phyloP scores from a whole-genome alignment of 1,140 invertebrate genomes.

The Brachionus asplanchnoidis region DNA sequence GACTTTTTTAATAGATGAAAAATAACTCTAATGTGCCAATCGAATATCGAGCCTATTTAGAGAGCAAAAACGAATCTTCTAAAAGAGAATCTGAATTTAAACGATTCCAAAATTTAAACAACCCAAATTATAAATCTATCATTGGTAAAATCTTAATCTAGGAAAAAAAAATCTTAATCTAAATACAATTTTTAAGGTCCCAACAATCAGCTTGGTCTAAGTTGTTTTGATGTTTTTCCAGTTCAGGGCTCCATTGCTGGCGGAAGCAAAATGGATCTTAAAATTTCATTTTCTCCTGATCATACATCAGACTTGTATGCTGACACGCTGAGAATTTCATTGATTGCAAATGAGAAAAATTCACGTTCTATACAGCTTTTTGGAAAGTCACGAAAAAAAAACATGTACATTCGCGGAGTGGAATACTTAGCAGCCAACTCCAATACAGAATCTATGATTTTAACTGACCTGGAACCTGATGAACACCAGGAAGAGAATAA shows the following conservation, averaged over 20 bases:
- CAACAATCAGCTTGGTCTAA: slow-evolving; percentile 54
- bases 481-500: not conserved
- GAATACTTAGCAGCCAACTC: slow-evolving; percentile 21
- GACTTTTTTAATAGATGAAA: not conserved
- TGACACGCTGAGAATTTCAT: slow-evolving; percentile 51
- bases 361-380: slow-evolving; percentile 44
- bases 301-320: slow-evolving; percentile 54
- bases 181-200: slow-evolving; percentile 45
- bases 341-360: slow-evolving; percentile 42
- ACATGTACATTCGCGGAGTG: slow-evolving; percentile 39
- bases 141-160: not conserved
- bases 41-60: slow-evolving; percentile 37
- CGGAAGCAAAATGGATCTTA: slow-evolving; percentile 51
- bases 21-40: slow-evolving; percentile 35
- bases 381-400: slow-evolving; percentile 42
- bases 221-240: slow-evolving; percentile 56
- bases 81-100: slow-evolving; percentile 11
- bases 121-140: slow-evolving; percentile 44
- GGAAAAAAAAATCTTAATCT: not conserved
- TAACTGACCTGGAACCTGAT: not conserved
- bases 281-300: slow-evolving; percentile 55
- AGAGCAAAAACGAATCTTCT: slow-evolving; percentile 16
- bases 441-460: slow-evolving; percentile 4
- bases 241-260: slow-evolving; percentile 51
- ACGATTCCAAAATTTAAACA: slow-evolving; percentile 45